Conservation (phyloP, 2,113 vertebrate genomes). For the Hyperopisus bebe region DNA sequence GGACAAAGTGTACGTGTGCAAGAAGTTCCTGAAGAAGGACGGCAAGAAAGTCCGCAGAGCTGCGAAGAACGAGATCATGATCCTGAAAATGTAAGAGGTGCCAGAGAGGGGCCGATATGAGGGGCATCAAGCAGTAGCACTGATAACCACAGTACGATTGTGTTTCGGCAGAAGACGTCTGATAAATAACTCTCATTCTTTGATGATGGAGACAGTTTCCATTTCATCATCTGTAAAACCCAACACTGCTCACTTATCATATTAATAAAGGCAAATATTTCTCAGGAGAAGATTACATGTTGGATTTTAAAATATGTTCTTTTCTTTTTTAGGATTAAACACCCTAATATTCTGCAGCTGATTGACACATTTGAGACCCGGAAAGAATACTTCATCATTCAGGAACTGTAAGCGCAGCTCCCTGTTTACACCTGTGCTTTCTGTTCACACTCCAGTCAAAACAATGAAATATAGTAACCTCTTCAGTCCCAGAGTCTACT, state of each 20-base stretch:
- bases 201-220: background rate
- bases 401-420: constrained; percentile 67
- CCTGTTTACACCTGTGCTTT: background rate
- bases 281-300: background rate
- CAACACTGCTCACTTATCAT: background rate
- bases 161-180: background rate
- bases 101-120: background rate
- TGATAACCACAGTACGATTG: background rate
- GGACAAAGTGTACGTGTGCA: constrained; percentile 72
- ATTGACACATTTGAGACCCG: constrained; percentile 75
- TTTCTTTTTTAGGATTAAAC: constrained; percentile 63
- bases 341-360: constrained; percentile 75
- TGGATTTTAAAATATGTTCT: background rate
- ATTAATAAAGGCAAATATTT: background rate
- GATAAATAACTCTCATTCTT: background rate
- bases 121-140: background rate
- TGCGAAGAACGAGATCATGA: constrained; percentile 79
- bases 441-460: background rate
- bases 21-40: constrained; percentile 79
- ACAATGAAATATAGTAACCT: background rate
- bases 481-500: background rate
- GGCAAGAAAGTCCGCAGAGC: constrained; percentile 75
- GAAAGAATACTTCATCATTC: constrained; percentile 77
- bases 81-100: constrained; percentile 69
- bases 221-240: background rate